phyloP scores from a whole-genome alignment of 2,797 vertebrate species.

The Pseudomugil tenellus region DNA sequence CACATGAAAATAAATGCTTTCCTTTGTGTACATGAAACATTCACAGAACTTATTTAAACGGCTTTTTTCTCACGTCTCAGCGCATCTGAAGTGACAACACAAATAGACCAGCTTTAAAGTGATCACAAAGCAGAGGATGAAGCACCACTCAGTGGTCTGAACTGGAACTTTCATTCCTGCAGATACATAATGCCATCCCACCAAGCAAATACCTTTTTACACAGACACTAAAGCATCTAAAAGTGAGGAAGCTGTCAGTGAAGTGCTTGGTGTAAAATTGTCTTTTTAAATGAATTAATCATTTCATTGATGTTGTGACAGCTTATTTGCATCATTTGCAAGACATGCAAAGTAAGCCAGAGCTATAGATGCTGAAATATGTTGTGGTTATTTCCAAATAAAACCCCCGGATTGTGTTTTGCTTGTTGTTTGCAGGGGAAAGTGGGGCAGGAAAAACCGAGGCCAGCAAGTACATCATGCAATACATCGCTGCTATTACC shows the following conservation, averaged over 20 bases:
- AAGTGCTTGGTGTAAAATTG: background rate
- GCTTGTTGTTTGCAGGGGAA: slow-evolving; percentile 85
- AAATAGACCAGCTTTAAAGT: slow-evolving; percentile 36
- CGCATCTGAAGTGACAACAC: slow-evolving; percentile 46
- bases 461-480: slow-evolving; percentile 99
- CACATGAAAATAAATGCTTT: background rate
- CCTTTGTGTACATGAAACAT: background rate
- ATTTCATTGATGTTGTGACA: background rate
- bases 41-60: background rate
- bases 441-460: slow-evolving; percentile 98
- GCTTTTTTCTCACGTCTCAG: slow-evolving; percentile 3
- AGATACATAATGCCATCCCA: background rate
- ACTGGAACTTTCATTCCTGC: slow-evolving; percentile 21
- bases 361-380: background rate
- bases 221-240: background rate
- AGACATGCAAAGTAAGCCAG: background rate
- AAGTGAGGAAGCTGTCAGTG: background rate
- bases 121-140: slow-evolving; percentile 23
- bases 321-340: slow-evolving; percentile 13
- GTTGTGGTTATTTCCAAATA: background rate
- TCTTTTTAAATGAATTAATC: background rate
- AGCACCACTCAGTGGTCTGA: slow-evolving; percentile 76
- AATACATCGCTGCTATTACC: slow-evolving; percentile 99
- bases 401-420: background rate
- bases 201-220: too few species aligned